phyloP scores from a whole-genome alignment of 1,140 invertebrate genomes.

The Meloidogyne floridensis region DNA sequence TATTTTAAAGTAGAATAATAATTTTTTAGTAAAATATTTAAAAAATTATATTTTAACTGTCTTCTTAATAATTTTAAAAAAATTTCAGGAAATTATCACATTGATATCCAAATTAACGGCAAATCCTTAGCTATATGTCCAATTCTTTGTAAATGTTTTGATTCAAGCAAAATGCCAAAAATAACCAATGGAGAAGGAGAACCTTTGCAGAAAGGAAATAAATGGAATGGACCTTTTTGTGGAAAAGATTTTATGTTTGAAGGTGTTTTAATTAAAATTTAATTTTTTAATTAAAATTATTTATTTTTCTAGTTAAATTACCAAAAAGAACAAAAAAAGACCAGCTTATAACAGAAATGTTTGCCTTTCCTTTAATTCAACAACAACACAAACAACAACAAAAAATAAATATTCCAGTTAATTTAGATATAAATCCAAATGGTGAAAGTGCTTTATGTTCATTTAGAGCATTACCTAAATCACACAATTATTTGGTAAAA shows the following conservation, averaged over 20 bases:
- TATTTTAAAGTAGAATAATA: not conserved
- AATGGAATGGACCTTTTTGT: constrained; percentile 22
- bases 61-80: no score
- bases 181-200: constrained; percentile 6
- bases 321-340: constrained; percentile 15
- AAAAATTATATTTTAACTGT: no score
- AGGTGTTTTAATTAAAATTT: constrained; percentile 18
- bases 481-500: not conserved
- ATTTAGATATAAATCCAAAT: not conserved
- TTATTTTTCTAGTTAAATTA: constrained; percentile 7
- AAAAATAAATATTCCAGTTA: constrained; percentile 1
- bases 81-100: constrained; percentile 52
- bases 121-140: constrained; percentile 44
- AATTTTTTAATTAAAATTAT: not conserved
- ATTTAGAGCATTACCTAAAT: not conserved
- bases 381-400: not conserved
- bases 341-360: not conserved
- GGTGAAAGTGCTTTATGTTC: not conserved
- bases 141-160: constrained; percentile 39
- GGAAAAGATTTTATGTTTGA: constrained; percentile 33
- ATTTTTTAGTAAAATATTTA: no score
- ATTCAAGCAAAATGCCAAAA: not conserved
- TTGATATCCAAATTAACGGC: constrained; percentile 59
- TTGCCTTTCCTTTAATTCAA: constrained; percentile 6
- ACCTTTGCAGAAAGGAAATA: not conserved